Evolutionary conservation across 2,113 vertebrate genomes (phyloP), one percentile per base, ranked within the genome.

Genomic region (Furnarius figulus): DNA sequence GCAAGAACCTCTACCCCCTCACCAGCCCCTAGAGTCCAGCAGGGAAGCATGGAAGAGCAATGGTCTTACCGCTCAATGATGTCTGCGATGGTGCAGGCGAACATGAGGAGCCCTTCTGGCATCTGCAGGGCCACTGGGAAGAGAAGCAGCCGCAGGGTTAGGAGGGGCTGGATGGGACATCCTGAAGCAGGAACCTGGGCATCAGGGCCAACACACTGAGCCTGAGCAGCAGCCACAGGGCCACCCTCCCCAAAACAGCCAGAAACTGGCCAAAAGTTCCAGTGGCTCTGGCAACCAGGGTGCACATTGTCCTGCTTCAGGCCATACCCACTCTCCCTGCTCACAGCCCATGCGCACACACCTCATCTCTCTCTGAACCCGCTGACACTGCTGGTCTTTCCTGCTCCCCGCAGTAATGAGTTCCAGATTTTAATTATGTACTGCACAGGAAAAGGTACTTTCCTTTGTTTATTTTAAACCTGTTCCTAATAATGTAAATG

Each of bases 31-130:
- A 0, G 22, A 76, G 46, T 21, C 0, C 3, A 12, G 13, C 4
- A 0, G 39, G 42, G 25, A 77, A 85, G 22, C 10, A 2, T 2
- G 4, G 70, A 85, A 67, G 62, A 90, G 71, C 83, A 1, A 0
- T 13, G 4, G 1, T 35, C 98, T 96, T 98, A 99, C 99, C 99
- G 98, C 89, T 99, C 99, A 44, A 99, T 97, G 97, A 99, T 99
- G 97, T 99, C 99, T 14, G 98, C 98, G 21, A 99, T 99, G 95
- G 98, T 98, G 95, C 99, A 99, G 86, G 99, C 99, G 5, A 99
- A 99, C 98, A 99, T 99, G 93, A 99, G 99, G 81, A 99, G 99
- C 50, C 99, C 99, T 94, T 99, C 99, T 0, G 99, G 99, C 98
- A 99, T 99, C 98, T 99, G 99, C 95, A 99, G 96, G 63, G 99